These are phyloP conservation scores for Drosophila auraria DNA, from an alignment of 1,140 invertebrate genomes.

Conservation along the genomic window DNA sequence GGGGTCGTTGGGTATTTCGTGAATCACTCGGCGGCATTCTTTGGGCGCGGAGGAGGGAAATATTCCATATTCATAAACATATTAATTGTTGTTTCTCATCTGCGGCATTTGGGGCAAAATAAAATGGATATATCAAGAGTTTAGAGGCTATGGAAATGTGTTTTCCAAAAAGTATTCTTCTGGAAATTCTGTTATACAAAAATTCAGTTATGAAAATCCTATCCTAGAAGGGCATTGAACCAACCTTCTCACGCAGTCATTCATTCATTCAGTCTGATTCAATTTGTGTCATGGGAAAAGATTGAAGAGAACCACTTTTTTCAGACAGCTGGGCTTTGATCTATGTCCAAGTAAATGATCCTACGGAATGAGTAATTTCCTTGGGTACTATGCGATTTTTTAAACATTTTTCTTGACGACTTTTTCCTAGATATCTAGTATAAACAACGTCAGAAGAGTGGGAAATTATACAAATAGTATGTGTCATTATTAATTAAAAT, in stretches of 20 bases:
- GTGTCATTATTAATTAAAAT: conserved; percentile 4
- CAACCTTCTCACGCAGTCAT: conserved; percentile 14
- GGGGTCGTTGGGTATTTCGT: conserved; percentile 30
- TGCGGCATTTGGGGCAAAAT: conserved; percentile 12
- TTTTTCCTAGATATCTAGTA: conserved; percentile 12
- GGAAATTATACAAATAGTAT: conserved; percentile 7
- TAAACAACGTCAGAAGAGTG: conserved; percentile 26
- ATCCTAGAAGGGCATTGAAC: conserved; percentile 28
- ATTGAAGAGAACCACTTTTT: conserved; percentile 11
- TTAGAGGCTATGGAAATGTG: not conserved
- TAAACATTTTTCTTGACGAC: conserved; percentile 21
- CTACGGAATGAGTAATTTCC: conserved; percentile 31
- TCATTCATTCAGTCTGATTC: conserved; percentile 14
- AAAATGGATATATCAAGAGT: conserved; percentile 11
- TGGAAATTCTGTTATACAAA: not conserved
- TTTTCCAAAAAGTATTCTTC: conserved; percentile 12
- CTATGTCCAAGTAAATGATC: conserved; percentile 40
- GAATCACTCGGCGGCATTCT: conserved; percentile 66
- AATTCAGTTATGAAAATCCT: not conserved
- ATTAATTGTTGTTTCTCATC: conserved; percentile 17
- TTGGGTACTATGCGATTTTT: conserved; percentile 17
- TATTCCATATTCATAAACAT: conserved; percentile 33
- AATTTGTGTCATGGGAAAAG: conserved; percentile 24
- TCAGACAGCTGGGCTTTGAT: conserved; percentile 31
- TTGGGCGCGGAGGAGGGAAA: conserved; percentile 34